Percentiles rank a stretch among this genome's conserved stretches.
These are phyloP conservation scores for Irena cyanogastra DNA, from an alignment of 2,113 vertebrate species.

Conservation along the genomic window DNA sequence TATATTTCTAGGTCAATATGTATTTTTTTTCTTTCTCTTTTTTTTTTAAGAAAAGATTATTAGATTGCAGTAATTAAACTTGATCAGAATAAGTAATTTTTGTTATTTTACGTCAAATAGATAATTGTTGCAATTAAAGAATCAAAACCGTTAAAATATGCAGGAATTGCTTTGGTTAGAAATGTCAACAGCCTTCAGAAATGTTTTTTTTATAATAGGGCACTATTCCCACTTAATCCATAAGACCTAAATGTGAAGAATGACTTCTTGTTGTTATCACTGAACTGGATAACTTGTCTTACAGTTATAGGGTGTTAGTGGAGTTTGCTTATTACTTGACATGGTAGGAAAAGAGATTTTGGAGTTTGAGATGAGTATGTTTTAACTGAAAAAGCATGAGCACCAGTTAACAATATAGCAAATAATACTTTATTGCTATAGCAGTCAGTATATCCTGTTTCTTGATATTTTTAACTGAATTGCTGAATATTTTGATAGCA, in stretches of 20 bases:
- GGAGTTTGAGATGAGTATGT: slow-evolving; percentile 59
- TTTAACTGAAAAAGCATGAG: slow-evolving; percentile 68
- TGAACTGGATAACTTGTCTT: slow-evolving; percentile 52
- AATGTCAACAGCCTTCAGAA: slow-evolving; percentile 79
- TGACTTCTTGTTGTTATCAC: slow-evolving; percentile 36
- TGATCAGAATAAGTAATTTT: slow-evolving; percentile 65
- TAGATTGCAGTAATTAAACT: slow-evolving; percentile 70
- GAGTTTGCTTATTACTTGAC: slow-evolving; percentile 50
- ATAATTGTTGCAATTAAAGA: slow-evolving; percentile 64
- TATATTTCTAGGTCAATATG: slow-evolving; percentile 75
- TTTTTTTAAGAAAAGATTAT: slow-evolving; percentile 39
- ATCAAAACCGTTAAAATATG: slow-evolving; percentile 56
- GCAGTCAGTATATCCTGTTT: slow-evolving; percentile 70
- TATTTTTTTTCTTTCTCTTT: background rate
- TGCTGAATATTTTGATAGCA: slow-evolving; percentile 73
- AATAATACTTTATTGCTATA: slow-evolving; percentile 62
- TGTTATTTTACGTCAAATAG: slow-evolving; percentile 53
- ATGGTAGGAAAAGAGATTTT: slow-evolving; percentile 48
- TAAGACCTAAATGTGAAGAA: slow-evolving; percentile 46
- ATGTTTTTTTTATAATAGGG: slow-evolving; percentile 62
- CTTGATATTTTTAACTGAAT: slow-evolving; percentile 67
- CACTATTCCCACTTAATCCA: slow-evolving; percentile 48
- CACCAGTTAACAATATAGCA: slow-evolving; percentile 72
- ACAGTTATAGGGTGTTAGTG: slow-evolving; percentile 51
- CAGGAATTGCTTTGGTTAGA: slow-evolving; percentile 69